These are phyloP conservation scores for Hexactinellida sp. DNA, from an alignment of 37 sponge, comb jelly and placozoan species.

Conservation along the genomic window DNA sequence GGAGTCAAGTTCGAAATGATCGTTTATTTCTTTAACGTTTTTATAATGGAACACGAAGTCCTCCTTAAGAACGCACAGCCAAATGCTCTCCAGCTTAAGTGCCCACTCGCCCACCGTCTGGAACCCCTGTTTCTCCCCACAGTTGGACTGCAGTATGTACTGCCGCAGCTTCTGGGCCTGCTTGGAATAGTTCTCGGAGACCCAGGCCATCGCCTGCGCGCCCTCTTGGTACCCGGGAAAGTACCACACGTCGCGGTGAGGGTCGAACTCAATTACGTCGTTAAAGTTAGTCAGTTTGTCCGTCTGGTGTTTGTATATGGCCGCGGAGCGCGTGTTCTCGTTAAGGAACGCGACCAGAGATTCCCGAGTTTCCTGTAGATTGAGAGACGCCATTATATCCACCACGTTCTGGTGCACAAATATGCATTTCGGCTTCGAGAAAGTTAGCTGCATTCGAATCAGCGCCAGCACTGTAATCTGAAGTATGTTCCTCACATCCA, in stretches of 20 bases:
- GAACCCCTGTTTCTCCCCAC: not conserved
- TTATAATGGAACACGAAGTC: conserved; percentile 3
- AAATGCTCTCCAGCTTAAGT: not conserved
- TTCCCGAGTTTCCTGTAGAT: not conserved
- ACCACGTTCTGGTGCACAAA: conserved; percentile 36
- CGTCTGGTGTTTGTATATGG: not conserved
- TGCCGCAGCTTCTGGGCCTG: not conserved
- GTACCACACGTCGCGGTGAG: not conserved
- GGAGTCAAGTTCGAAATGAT: not conserved
- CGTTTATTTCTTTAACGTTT: not conserved
- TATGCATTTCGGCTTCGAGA: conserved; percentile 16
- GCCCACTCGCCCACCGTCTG: not conserved
- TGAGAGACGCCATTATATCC: conserved; percentile 12
- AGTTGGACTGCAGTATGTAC: not conserved
- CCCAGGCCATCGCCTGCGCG: not conserved
- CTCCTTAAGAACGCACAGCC: not conserved
- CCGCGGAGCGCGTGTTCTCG: not conserved
- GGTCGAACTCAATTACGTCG: not conserved
- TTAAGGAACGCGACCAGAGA: not conserved
- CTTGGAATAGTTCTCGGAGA: not conserved
- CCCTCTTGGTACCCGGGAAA: not conserved
- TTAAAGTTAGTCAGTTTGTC: not conserved
- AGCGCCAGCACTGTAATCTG: conserved; percentile 34
- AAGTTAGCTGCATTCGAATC: conserved; percentile 24
- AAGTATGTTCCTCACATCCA: conserved; percentile 21